Evolutionary conservation across 2,888 invertebrate genomes (phyloP).

Genomic region (Tenthredo amoena): DNA sequence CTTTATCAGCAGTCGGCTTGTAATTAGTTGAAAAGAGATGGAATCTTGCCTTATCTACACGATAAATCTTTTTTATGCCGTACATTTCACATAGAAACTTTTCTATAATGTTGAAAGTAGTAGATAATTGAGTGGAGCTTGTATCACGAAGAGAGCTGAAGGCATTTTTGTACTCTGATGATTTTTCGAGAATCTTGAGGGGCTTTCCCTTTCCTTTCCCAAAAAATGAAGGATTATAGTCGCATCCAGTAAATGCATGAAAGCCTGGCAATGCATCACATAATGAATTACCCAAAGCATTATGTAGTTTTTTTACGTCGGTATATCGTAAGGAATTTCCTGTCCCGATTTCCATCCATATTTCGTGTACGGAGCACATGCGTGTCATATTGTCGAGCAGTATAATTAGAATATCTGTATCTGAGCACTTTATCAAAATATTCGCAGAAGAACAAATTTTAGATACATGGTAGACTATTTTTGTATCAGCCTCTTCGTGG

Average conservation of each 20-base stretch:
- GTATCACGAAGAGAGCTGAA: background rate
- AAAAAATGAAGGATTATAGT: constrained; percentile 19
- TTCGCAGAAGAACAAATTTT: background rate
- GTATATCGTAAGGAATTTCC: background rate
- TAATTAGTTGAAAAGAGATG: background rate
- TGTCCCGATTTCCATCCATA: constrained; percentile 29
- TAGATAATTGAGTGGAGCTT: too few species aligned
- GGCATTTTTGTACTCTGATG: background rate
- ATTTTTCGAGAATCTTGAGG: background rate
- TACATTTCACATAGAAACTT: background rate
- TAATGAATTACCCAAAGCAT: background rate
- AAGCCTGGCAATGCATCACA: constrained; percentile 19
- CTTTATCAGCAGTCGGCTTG: background rate
- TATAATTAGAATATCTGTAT: constrained; percentile 20
- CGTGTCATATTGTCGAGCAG: constrained; percentile 31
- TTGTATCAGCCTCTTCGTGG: constrained; percentile 58
- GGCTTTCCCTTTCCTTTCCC: constrained; percentile 12
- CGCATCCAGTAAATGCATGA: constrained; percentile 27
- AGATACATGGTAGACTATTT: constrained; percentile 54
- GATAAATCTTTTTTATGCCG: background rate
- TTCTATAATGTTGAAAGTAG: background rate
- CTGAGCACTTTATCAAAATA: background rate
- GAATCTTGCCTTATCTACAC: background rate
- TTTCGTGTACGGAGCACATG: background rate
- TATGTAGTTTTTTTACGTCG: background rate